These are phyloP conservation scores for Petrocephalus microphthalmus DNA, from an alignment of 2,113 vertebrate species.

Conservation along the genomic window DNA sequence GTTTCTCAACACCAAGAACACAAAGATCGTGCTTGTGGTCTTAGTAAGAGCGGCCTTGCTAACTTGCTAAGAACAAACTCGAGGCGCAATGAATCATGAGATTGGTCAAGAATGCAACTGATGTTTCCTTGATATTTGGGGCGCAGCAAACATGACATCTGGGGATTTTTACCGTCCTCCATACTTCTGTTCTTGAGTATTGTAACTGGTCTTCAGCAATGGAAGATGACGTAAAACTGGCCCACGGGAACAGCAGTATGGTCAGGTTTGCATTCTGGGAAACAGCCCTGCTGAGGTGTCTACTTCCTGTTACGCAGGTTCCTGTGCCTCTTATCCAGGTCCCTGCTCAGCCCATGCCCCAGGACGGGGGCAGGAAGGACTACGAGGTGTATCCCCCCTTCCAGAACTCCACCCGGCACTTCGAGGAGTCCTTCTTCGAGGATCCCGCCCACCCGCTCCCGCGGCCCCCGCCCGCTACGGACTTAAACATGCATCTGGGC, in stretches of 20 bases:
- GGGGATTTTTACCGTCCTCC: neutral
- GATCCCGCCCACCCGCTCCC: constrained; percentile 57
- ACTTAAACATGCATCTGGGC: constrained; percentile 97
- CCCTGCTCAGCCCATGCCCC: constrained; percentile 83
- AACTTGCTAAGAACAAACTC: neutral
- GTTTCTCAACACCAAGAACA: neutral
- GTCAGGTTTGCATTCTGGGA: neutral
- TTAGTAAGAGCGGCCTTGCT: neutral
- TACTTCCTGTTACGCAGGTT: neutral
- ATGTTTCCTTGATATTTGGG: neutral
- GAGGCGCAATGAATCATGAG: neutral
- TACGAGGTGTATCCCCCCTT: constrained; percentile 91
- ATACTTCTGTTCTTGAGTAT: neutral
- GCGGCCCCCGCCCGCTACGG: constrained; percentile 69
- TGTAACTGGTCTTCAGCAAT: neutral
- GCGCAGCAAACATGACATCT: neutral
- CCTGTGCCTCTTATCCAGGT: constrained; percentile 54
- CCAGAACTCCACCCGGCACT: constrained; percentile 87
- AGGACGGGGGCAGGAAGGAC: constrained; percentile 78
- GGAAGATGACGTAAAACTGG: neutral
- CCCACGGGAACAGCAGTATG: neutral
- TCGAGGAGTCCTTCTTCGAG: constrained; percentile 76
- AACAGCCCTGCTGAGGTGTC: neutral
- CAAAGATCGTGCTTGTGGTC: neutral
- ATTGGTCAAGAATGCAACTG: neutral